phyloP scores from a whole-genome alignment of 2,113 vertebrate species.

The Parus major region DNA sequence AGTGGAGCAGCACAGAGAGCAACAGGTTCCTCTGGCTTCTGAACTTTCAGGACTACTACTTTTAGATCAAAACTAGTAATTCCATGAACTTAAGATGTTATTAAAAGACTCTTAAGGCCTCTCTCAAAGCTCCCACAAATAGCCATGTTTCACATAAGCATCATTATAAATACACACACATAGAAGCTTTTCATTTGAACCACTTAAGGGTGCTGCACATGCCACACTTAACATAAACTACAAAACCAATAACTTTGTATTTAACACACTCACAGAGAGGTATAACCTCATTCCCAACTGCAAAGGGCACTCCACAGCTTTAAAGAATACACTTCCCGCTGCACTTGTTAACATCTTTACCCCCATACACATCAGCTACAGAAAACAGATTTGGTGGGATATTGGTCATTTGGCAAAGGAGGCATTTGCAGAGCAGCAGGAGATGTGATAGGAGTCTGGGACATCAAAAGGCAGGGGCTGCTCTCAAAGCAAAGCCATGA shows the following conservation, averaged over 20 bases:
- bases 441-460: background rate
- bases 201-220: background rate
- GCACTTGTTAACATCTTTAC: background rate
- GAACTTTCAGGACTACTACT: background rate
- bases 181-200: background rate
- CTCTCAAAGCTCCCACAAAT: background rate
- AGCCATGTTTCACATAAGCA: background rate
- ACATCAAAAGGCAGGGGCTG: background rate
- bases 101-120: background rate
- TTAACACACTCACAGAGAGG: background rate
- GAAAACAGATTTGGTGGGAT: background rate
- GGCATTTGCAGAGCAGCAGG: background rate
- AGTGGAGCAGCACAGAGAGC: background rate
- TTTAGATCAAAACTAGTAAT: background rate
- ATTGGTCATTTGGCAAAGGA: background rate
- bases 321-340: background rate
- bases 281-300: background rate
- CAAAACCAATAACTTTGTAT: background rate
- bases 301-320: background rate
- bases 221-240: background rate
- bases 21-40: background rate
- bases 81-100: background rate
- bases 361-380: background rate
- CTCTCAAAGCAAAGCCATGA: background rate
- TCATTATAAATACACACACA: background rate